Evolutionary conservation across 2,888 invertebrate genomes (phyloP).

Genomic region (Conops quadrifasciatus): DNA sequence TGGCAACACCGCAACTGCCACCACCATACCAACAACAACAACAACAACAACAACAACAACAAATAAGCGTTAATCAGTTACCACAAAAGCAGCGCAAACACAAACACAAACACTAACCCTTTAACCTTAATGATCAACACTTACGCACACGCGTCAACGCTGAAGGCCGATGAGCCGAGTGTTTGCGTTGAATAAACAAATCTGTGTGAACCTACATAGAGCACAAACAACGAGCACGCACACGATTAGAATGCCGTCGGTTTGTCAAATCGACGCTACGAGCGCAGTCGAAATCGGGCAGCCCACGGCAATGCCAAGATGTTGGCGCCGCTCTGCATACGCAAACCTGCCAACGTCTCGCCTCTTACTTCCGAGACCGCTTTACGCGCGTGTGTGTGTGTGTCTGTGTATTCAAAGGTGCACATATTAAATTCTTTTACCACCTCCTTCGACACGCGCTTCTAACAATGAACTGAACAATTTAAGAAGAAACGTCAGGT

Average conservation of each 20-base stretch:
- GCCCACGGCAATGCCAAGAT: too few relatives aligned
- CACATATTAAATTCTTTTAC: too few relatives aligned
- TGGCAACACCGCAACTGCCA: background rate
- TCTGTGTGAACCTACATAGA: too few relatives aligned
- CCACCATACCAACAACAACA: background rate
- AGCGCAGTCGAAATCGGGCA: too few relatives aligned
- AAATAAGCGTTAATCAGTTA: conserved; percentile 27
- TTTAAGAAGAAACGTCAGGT: too few relatives aligned
- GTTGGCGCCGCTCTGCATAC: background rate
- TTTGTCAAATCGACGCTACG: too few relatives aligned
- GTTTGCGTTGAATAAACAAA: too few relatives aligned
- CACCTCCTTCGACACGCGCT: background rate
- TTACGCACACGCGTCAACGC: conserved; percentile 20
- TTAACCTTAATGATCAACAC: conserved; percentile 19
- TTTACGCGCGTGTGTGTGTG: background rate
- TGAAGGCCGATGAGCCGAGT: conserved; percentile 23
- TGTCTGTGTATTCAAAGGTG: too few relatives aligned
- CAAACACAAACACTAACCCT: too few relatives aligned
- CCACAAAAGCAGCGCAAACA: conserved; percentile 26
- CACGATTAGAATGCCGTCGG: too few relatives aligned
- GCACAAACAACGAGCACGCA: conserved; percentile 18
- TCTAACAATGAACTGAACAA: background rate
- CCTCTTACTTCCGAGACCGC: background rate
- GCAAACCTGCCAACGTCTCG: background rate
- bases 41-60: background rate